Evolutionary conservation across 2,888 invertebrate species (phyloP), one percentile per base, ranked within the genome.

Genomic region (Crocallis elinguaria): DNA sequence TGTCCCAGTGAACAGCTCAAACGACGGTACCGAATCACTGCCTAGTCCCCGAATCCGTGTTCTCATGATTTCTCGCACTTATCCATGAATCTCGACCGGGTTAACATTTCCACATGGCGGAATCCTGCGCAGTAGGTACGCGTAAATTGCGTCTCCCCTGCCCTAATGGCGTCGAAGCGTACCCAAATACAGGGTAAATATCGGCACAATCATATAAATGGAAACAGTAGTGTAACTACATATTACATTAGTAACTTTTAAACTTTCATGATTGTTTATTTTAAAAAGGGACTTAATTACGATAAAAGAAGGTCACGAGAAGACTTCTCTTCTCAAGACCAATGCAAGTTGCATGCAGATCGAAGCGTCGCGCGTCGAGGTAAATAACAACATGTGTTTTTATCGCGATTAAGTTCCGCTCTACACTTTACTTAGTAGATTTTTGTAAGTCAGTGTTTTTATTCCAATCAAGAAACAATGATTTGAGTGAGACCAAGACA

Each of bases 71-170:
- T 32, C 27, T 44, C 44, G 12, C 41, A 49, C 50, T 32, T 44
- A 37, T 37, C 21, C 45, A 33, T 27, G 39, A 33, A 8, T 44
- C 32, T 11, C 50, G 23, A 8, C 45, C 52, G 36, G 46, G 41
- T 58, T 57, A 55, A 54, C 52, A 59, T 50, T 56, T 55, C 54
- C 27, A 60, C 45, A 49, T 36, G 37, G 36, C 12, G 42, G 42
- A 45, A 43, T 55, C 41, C 49, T 44, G 60, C 53, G 65, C 64
- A 61, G 62, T 62, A 67, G 66, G 68, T 62, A 67, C 66, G 68
- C 69, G 67, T 66, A 66, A 67, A 72, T 72, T 67, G 74, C 60
- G 66, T 33, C 51, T 51, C 60, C 54, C 45, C 51, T 54, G 54
- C 53, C 55, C 50, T 64, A 66, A 66, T 66, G 62, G 62, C 52